A percentile compares a stretch with the other conserved stretches of the same genome.
phyloP scores from a whole-genome alignment of 1,140 invertebrate species.

The Drosophila dunni region DNA sequence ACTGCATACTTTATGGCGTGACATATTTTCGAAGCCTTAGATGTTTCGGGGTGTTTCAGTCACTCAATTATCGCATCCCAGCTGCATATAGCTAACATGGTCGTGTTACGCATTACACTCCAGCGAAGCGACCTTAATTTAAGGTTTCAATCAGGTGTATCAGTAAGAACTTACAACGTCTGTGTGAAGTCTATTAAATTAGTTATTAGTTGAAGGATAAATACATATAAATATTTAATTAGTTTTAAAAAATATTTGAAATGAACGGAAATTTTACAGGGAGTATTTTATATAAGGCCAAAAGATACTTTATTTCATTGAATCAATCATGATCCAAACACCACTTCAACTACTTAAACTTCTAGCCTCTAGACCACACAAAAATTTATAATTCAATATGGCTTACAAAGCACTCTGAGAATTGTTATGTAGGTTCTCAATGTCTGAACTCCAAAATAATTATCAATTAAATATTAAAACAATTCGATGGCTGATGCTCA shows the following conservation, averaged over 20 bases:
- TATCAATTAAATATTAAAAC: conserved; percentile 64
- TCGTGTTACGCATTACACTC: conserved; percentile 8
- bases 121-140: neutral
- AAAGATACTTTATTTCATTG: too few relatives aligned
- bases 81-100: conserved; percentile 1
- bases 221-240: too few relatives aligned
- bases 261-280: too few relatives aligned
- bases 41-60: neutral
- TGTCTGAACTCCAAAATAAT: neutral
- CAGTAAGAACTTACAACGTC: neutral
- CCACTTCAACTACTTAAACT: too few relatives aligned
- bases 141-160: neutral
- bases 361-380: too few relatives aligned
- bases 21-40: conserved; percentile 48
- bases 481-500: neutral
- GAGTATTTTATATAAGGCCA: too few relatives aligned
- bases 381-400: too few relatives aligned
- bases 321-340: too few relatives aligned
- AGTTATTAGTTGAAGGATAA: too few relatives aligned
- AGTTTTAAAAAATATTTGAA: too few relatives aligned
- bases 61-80: conserved; percentile 58
- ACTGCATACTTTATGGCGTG: conserved; percentile 52
- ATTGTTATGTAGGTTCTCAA: conserved; percentile 43
- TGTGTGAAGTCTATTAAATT: too few relatives aligned
- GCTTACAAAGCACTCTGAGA: neutral